Percentiles rank a stretch among this genome's conserved stretches.
phyloP scores from a whole-genome alignment of 1,140 invertebrate species.

The Microvelia longipes region DNA sequence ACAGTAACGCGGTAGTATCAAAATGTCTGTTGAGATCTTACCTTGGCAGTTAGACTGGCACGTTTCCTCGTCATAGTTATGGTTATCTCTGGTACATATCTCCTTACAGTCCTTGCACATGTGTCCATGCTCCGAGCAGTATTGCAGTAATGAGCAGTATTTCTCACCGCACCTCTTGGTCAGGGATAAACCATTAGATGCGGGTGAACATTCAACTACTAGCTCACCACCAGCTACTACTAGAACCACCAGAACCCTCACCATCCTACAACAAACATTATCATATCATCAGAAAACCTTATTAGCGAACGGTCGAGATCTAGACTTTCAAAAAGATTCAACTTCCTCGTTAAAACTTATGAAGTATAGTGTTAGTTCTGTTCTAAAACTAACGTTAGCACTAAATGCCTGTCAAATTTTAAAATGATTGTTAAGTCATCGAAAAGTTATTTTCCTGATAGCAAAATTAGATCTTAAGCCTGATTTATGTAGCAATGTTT shows the following conservation, averaged over 20 bases:
- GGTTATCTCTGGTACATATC: not conserved
- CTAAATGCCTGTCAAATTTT: no score
- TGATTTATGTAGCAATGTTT: no score
- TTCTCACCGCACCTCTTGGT: not conserved
- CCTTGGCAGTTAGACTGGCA: conserved; percentile 6
- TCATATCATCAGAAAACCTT: no score
- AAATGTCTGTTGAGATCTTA: not conserved
- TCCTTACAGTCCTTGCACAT: not conserved
- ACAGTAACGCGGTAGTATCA: not conserved
- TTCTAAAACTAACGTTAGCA: no score
- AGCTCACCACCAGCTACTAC: not conserved
- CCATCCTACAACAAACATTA: not conserved
- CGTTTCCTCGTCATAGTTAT: conserved; percentile 3
- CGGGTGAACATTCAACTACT: not conserved
- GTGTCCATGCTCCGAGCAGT: conserved; percentile 4
- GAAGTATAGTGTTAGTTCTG: no score
- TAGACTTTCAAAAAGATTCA: no score
- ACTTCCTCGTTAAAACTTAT: no score
- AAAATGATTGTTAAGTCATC: no score
- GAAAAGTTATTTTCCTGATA: no score
- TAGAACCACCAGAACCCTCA: not conserved
- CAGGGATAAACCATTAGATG: not conserved
- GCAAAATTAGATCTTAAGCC: no score
- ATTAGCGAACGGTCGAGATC: no score
- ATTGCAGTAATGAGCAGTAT: not conserved